Conservation (phyloP, 2,113 vertebrate genomes). For the Capricornis sumatraensis region DNA sequence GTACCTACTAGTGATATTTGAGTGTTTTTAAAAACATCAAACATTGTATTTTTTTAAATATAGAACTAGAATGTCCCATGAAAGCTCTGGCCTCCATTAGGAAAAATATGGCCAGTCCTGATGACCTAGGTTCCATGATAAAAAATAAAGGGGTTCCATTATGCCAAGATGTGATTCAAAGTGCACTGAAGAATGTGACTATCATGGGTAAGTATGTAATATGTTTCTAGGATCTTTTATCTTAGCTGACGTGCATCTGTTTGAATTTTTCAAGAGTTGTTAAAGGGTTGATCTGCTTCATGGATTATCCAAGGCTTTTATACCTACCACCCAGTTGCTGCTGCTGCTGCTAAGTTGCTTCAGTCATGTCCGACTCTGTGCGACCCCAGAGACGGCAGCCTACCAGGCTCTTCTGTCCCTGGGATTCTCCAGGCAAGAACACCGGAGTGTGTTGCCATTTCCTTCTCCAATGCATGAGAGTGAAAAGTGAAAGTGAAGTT, state of each 20-base stretch:
- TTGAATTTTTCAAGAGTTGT: not conserved
- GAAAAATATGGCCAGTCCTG: not conserved
- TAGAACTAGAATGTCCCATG: slow-evolving; percentile 44
- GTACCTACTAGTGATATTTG: not conserved
- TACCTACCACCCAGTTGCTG: not conserved
- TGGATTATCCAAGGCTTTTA: not conserved
- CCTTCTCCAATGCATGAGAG: too few relatives aligned
- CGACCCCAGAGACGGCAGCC: too few relatives aligned
- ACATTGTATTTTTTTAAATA: not conserved
- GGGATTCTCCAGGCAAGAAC: too few relatives aligned
- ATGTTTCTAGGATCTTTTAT: not conserved
- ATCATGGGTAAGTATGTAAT: not conserved
- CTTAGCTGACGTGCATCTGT: not conserved
- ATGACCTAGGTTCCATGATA: slow-evolving; percentile 7
- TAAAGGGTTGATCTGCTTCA: not conserved
- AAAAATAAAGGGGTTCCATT: slow-evolving; percentile 5
- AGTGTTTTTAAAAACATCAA: not conserved
- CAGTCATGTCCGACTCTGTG: too few relatives aligned
- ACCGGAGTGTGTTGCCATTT: too few relatives aligned
- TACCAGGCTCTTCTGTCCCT: too few relatives aligned
- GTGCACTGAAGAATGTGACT: not conserved
- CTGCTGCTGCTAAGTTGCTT: too few relatives aligned
- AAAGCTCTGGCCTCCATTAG: slow-evolving; percentile 40
- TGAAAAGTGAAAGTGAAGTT: too few relatives aligned
- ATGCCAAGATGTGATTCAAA: not conserved